phyloP scores from a whole-genome alignment of 2,113 vertebrate species.

The Philantomba maxwellii region DNA sequence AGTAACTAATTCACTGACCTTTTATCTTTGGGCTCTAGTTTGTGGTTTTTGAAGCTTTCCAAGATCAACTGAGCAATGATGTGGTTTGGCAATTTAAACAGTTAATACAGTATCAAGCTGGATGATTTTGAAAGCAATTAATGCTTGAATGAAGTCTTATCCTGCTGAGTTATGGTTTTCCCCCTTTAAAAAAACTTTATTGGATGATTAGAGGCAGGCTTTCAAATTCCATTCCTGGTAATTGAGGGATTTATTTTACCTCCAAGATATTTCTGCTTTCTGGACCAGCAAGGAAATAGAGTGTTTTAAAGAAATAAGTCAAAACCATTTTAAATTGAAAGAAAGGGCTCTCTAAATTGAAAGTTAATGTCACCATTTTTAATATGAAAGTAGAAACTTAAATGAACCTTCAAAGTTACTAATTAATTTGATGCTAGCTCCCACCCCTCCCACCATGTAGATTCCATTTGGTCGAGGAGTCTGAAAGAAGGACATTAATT shows the following conservation, averaged over 20 bases:
- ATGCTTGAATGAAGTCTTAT: constrained; percentile 63
- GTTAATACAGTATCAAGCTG: constrained; percentile 59
- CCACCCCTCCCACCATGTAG: background rate
- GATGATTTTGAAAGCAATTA: constrained; percentile 73
- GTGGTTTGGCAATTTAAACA: constrained; percentile 77
- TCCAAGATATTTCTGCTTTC: constrained; percentile 45
- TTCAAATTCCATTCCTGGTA: constrained; percentile 48
- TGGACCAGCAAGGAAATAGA: background rate
- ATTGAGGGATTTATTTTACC: constrained; percentile 43
- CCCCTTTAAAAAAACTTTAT: background rate
- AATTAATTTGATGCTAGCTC: background rate
- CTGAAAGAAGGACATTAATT: constrained; percentile 60
- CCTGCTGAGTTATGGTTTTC: constrained; percentile 41
- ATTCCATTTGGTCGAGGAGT: constrained; percentile 20
- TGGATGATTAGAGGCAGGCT: constrained; percentile 34
- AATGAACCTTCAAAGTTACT: constrained; percentile 29
- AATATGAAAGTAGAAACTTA: constrained; percentile 10
- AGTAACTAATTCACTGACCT: constrained; percentile 72
- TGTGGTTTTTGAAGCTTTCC: constrained; percentile 76
- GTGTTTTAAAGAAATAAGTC: constrained; percentile 7
- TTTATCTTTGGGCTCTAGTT: constrained; percentile 71
- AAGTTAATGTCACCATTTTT: constrained; percentile 32
- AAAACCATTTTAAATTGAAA: background rate
- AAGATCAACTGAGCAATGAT: constrained; percentile 70
- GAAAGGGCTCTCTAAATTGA: background rate